Base-by-base conservation (phyloP, 1,140 invertebrate genomes). In the Drosophila auraria region DNA sequence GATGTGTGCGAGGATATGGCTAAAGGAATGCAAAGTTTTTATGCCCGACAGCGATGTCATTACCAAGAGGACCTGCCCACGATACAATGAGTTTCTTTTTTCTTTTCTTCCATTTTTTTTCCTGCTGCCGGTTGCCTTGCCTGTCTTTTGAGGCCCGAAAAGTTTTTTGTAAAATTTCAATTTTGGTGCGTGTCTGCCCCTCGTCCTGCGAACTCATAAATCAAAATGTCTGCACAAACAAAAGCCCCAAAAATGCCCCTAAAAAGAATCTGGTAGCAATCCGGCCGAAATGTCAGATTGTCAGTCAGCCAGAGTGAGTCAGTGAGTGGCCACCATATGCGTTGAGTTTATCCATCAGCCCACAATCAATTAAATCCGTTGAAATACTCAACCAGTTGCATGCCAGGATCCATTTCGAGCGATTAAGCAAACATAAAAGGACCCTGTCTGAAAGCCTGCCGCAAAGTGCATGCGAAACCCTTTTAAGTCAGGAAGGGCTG, bases 141-240 rank as follows among this genome's bases (percentile, higher is more conserved):
- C 49, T 69, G 49, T 87, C 79, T 69, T 79, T 82, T 86, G 68
- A 60, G 77, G 62, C 53, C 63, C 51, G 8, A 65, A 73, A 80
- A 77, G 42, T 80, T 83, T 74, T 74, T 89, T 78, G 74, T 89
- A 58, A 87, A 87, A 84, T 90, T 90, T 87, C 86, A 89, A 89
- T 87, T 87, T 89, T 75, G 50, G 42, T 53, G 9, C 50, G 40
- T 68, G 42, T 40, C 30, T 15, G 42, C 23, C 33, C 47, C 47
- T 44, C 57, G 30, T 47, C 42, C 71, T 66, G 61, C 71, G 59
- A 90, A 76, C 86, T 87, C 84, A 87, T 87, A 87, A 90, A 87
- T 87, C 84, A 87, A 90, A 87, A 87, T 87, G 84, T 84, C 86
- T 78, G 81, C 47, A 44, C 84, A 83, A 83, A 89, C 83, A 87